A percentile compares a stretch with the other conserved stretches of the same genome.
Evolutionary conservation across 2,797 vertebrate species (phyloP).

Genomic region (Spinibarbus caldwelli): DNA sequence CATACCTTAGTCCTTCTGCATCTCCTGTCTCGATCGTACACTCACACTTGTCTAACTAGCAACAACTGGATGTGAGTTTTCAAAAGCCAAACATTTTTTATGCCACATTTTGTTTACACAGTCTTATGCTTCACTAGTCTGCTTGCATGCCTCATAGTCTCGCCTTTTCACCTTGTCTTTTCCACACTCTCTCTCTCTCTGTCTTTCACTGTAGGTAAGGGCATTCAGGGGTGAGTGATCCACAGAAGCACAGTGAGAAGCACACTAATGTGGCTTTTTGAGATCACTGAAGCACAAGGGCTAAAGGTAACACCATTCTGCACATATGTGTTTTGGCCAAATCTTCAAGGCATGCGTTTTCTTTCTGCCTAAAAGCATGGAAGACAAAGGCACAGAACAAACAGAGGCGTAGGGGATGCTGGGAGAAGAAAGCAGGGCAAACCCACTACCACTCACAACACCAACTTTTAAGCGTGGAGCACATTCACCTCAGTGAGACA

Average conservation of each 20-base stretch:
- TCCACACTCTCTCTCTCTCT: neutral
- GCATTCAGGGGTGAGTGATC: neutral
- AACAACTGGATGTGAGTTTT: neutral
- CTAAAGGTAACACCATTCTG: neutral
- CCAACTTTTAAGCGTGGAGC: neutral
- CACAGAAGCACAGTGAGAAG: neutral
- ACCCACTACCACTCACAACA: neutral
- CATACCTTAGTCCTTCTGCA: neutral
- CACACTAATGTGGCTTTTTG: constrained; percentile 8
- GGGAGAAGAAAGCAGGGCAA: neutral
- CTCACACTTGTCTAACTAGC: neutral
- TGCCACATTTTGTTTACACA: constrained; percentile 4
- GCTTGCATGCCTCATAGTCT: neutral
- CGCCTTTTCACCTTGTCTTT: no score
- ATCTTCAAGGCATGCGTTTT: neutral
- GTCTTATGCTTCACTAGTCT: neutral
- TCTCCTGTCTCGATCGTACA: neutral
- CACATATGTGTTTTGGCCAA: neutral
- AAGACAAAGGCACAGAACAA: neutral
- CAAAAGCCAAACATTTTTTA: neutral
- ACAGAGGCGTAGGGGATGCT: neutral
- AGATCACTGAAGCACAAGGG: neutral
- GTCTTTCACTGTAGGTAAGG: constrained; percentile 7
- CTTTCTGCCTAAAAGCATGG: neutral
- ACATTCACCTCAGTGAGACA: neutral